phyloP scores from a whole-genome alignment of 2,888 invertebrate genomes.

The Mythimna pallens region DNA sequence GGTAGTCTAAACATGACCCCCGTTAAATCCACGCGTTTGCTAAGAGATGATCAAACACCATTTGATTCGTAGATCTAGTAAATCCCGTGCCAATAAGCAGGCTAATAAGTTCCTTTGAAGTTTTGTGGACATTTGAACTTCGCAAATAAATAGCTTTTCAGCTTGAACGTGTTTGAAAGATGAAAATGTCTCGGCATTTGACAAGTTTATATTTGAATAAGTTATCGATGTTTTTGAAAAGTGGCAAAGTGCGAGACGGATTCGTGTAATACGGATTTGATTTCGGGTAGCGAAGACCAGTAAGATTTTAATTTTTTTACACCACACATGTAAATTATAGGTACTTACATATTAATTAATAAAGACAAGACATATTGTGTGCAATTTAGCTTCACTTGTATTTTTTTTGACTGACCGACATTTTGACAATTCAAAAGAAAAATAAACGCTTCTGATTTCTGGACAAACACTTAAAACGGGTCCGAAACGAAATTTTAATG shows the following conservation, averaged over 20 bases:
- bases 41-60: conserved; percentile 24
- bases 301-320: too few species aligned
- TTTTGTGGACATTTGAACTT: conserved; percentile 46
- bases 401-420: too few species aligned
- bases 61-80: conserved; percentile 34
- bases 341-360: too few species aligned
- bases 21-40: conserved; percentile 13
- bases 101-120: conserved; percentile 48
- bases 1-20: conserved; percentile 24
- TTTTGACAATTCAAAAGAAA: too few species aligned
- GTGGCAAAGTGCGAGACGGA: conserved; percentile 1
- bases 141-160: conserved; percentile 31
- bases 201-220: conserved; percentile 34
- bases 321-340: too few species aligned
- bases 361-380: too few species aligned
- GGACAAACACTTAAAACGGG: too few species aligned
- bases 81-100: conserved; percentile 32
- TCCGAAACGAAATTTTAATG: too few species aligned
- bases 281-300: too few species aligned
- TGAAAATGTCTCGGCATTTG: conserved; percentile 20
- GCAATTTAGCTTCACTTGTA: too few species aligned
- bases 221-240: conserved; percentile 30
- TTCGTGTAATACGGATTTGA: background rate
- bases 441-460: too few species aligned
- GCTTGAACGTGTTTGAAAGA: conserved; percentile 32